Percentiles rank a stretch among this genome's conserved stretches.
These are phyloP conservation scores for Montipora sp. DNA, from an alignment of 64 coral and sea anemone species.

Conservation along the genomic window DNA sequence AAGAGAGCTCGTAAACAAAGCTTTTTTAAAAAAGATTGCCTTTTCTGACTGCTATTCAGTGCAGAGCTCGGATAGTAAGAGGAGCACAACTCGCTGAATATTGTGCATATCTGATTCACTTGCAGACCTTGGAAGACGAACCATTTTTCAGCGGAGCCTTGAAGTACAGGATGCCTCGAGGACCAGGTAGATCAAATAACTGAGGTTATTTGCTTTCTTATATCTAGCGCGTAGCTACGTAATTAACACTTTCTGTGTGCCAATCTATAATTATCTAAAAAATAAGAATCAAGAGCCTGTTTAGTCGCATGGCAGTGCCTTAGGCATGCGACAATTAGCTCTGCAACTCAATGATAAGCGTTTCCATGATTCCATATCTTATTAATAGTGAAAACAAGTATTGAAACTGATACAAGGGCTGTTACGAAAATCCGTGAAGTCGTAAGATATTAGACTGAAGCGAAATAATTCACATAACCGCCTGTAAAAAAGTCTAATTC, in stretches of 20 bases:
- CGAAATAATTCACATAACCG: not conserved
- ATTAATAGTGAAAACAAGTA: not conserved
- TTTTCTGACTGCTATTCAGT: not conserved
- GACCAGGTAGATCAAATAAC: constrained; percentile 21
- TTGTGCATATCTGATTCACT: constrained; percentile 7
- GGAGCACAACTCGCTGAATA: constrained; percentile 1
- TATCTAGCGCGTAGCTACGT: constrained; percentile 32
- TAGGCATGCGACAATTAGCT: constrained; percentile 13
- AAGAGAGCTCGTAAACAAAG: constrained; percentile 28
- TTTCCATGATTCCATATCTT: constrained; percentile 12
- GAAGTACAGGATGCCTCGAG: constrained; percentile 7
- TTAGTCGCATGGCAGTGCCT: constrained; percentile 1
- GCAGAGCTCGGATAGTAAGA: not conserved
- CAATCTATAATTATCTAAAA: constrained; percentile 11
- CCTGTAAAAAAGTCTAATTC: not conserved
- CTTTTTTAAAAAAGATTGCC: constrained; percentile 11
- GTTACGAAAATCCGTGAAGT: not conserved
- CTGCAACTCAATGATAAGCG: not conserved
- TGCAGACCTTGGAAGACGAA: constrained; percentile 21
- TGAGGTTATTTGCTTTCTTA: constrained; percentile 4
- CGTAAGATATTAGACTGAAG: not conserved
- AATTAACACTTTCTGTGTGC: constrained; percentile 31
- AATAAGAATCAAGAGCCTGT: not conserved
- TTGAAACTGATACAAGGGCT: not conserved
- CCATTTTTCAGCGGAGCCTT: not conserved